Conservation (phyloP, 2,113 vertebrate genomes). For the Etia nguti region DNA sequence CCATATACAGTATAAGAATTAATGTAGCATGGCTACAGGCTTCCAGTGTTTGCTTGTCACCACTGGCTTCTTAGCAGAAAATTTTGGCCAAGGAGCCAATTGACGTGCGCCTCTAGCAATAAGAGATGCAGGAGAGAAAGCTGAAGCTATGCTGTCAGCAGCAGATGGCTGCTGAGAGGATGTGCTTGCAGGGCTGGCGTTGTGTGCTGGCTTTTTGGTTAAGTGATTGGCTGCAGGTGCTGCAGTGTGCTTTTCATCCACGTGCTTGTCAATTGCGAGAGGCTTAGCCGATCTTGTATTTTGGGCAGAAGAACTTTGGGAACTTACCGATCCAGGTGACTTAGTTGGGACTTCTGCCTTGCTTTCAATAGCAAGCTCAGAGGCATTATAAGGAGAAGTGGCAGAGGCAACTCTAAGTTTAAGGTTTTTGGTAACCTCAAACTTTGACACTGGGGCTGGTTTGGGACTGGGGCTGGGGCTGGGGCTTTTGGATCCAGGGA, state of each 20-base stretch:
- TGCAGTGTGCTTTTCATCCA: constrained; percentile 59
- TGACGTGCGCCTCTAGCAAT: constrained; percentile 77
- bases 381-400: constrained; percentile 25
- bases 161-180: constrained; percentile 28
- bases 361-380: constrained; percentile 47
- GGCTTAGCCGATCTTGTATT: constrained; percentile 25
- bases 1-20: constrained; percentile 28
- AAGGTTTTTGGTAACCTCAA: constrained; percentile 34
- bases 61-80: constrained; percentile 90
- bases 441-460: constrained; percentile 57
- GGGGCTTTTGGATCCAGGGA: constrained; percentile 65
- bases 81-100: constrained; percentile 88
- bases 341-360: constrained; percentile 57
- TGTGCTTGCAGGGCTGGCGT: constrained; percentile 19
- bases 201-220: constrained; percentile 51
- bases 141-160: constrained; percentile 46
- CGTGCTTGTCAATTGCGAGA: constrained; percentile 51
- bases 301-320: constrained; percentile 47
- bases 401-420: constrained; percentile 32
- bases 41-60: constrained; percentile 87
- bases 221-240: constrained; percentile 51
- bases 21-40: constrained; percentile 79
- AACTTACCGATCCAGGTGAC: constrained; percentile 73
- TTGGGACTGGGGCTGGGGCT: constrained; percentile 52
- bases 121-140: constrained; percentile 73